Evolutionary conservation across 2,888 invertebrate genomes (phyloP).

Genomic region (Nowickia ferox): DNA sequence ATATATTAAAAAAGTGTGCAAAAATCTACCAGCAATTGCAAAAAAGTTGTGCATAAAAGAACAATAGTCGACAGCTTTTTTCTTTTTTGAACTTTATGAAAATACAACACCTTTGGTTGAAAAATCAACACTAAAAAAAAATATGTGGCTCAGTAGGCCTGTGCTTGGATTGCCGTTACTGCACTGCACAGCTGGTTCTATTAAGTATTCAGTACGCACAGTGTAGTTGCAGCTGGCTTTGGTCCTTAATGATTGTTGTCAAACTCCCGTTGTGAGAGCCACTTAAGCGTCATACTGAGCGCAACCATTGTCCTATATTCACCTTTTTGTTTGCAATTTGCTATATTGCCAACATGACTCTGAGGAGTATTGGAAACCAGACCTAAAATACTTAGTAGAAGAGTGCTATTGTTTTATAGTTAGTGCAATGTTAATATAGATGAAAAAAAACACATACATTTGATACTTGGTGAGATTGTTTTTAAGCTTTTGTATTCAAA

Average conservation of each 20-base stretch:
- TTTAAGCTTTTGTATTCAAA: not conserved
- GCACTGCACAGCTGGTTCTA: slow-evolving; percentile 34
- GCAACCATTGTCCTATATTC: slow-evolving; percentile 70
- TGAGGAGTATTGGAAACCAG: slow-evolving; percentile 10
- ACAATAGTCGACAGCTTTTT: slow-evolving; percentile 43
- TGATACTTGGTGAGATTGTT: slow-evolving; percentile 4
- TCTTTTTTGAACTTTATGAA: slow-evolving; percentile 43
- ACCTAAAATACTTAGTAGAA: slow-evolving; percentile 22
- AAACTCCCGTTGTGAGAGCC: slow-evolving; percentile 68
- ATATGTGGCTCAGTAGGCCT: slow-evolving; percentile 33
- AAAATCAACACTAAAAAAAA: slow-evolving; percentile 42
- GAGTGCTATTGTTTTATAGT: slow-evolving; percentile 6
- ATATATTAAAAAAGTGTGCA: not conserved
- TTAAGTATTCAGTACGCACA: slow-evolving; percentile 41
- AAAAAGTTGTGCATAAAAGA: slow-evolving; percentile 36
- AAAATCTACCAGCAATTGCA: slow-evolving; percentile 42
- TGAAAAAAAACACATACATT: slow-evolving; percentile 10
- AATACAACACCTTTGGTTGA: slow-evolving; percentile 65
- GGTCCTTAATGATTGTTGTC: slow-evolving; percentile 57
- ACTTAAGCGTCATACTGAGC: slow-evolving; percentile 69
- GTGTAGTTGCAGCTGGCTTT: slow-evolving; percentile 30
- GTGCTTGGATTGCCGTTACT: slow-evolving; percentile 8
- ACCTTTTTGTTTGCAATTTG: slow-evolving; percentile 41
- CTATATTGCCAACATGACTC: slow-evolving; percentile 10
- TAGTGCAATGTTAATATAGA: slow-evolving; percentile 19